Evolutionary conservation across 2,888 invertebrate species (phyloP).

Genomic region (Sarcophaga rosellei): DNA sequence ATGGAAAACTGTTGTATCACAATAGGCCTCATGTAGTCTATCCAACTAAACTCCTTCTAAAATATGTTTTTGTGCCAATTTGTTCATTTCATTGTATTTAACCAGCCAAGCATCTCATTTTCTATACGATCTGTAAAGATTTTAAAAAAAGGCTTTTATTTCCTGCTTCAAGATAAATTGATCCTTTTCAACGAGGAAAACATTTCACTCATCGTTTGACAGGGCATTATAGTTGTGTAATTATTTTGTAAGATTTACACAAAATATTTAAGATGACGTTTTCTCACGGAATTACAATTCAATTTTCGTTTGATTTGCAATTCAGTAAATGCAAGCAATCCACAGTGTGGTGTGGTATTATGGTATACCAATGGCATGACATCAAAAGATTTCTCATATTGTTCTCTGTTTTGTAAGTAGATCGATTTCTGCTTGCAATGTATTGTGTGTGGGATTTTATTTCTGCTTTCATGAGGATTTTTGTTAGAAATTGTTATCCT

Average conservation of each 20-base stretch:
- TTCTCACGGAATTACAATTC: background rate
- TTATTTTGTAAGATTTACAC: conserved; percentile 67
- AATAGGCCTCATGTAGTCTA: too few relatives aligned
- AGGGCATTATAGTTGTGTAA: conserved; percentile 64
- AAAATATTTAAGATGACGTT: conserved; percentile 69
- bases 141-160: too few relatives aligned
- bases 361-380: conserved; percentile 54
- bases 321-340: conserved; percentile 31
- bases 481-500: conserved; percentile 53
- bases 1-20: too few relatives aligned
- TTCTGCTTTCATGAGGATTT: background rate
- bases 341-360: conserved; percentile 13
- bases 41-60: too few relatives aligned
- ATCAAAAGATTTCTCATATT: background rate
- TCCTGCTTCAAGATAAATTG: too few relatives aligned
- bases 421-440: conserved; percentile 50
- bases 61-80: too few relatives aligned
- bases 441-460: background rate
- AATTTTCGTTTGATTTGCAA: conserved; percentile 45
- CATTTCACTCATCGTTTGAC: background rate
- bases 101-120: too few relatives aligned
- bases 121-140: too few relatives aligned
- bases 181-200: too few relatives aligned
- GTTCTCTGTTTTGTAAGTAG: conserved; percentile 37
- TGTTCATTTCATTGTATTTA: too few relatives aligned